Evolutionary conservation across 2,888 invertebrate species (phyloP).

Genomic region (Cistogaster globosa): DNA sequence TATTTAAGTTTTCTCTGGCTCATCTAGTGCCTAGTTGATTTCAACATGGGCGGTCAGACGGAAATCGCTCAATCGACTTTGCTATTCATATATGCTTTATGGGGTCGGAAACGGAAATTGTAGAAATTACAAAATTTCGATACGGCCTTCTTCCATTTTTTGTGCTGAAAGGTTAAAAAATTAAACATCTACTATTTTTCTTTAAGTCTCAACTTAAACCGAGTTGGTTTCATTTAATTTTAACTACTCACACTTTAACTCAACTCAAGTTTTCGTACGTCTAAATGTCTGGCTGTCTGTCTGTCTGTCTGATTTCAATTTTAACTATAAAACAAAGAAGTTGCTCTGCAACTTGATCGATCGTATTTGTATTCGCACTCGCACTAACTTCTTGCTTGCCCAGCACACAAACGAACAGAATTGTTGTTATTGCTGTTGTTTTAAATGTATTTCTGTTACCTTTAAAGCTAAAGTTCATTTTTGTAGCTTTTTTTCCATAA

Average conservation of each 20-base stretch:
- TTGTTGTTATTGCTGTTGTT: neutral
- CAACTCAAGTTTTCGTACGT: constrained; percentile 28
- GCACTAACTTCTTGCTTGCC: constrained; percentile 53
- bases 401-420: constrained; percentile 19
- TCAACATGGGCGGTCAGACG: too few species aligned
- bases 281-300: constrained; percentile 10
- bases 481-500: constrained; percentile 58
- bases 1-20: too few species aligned
- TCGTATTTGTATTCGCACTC: constrained; percentile 25
- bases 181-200: neutral
- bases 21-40: too few species aligned
- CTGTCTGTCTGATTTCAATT: constrained; percentile 9
- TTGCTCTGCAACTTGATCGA: constrained; percentile 58
- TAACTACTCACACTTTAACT: constrained; percentile 21
- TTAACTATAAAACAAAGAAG: constrained; percentile 52
- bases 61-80: too few species aligned
- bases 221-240: constrained; percentile 31
- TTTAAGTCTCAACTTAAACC: neutral
- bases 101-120: too few species aligned
- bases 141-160: too few species aligned
- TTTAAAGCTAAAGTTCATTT: constrained; percentile 71
- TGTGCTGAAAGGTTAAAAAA: too few species aligned
- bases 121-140: too few species aligned
- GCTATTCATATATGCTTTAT: too few species aligned
- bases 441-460: constrained; percentile 44